Evolutionary conservation across 1,140 invertebrate genomes (phyloP).

Genomic region (Bombus ignitus): DNA sequence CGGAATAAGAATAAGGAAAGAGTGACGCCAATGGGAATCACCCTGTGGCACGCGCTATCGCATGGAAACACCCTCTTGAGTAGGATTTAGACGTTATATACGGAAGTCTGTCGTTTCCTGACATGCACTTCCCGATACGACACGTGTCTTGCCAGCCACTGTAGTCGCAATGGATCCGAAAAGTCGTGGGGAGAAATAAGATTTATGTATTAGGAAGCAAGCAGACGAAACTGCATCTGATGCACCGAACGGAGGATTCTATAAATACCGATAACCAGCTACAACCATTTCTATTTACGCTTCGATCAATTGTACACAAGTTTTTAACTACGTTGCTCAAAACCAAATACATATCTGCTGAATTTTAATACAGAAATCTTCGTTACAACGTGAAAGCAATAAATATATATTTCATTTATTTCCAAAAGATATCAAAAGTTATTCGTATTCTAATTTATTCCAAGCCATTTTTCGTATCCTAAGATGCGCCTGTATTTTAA

Average conservation of each 20-base stretch:
- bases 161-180: slow-evolving; percentile 53
- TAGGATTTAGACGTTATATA: slow-evolving; percentile 64
- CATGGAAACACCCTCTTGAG: slow-evolving; percentile 56
- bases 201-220: slow-evolving; percentile 12
- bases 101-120: slow-evolving; percentile 48
- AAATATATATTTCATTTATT: too few relatives aligned
- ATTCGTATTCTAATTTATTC: too few relatives aligned
- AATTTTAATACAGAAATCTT: not conserved
- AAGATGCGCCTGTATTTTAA: too few relatives aligned
- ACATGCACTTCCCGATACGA: slow-evolving; percentile 63
- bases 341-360: not conserved
- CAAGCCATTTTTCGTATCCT: too few relatives aligned
- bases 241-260: not conserved
- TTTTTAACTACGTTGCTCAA: not conserved
- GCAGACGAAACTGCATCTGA: slow-evolving; percentile 34
- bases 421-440: too few relatives aligned
- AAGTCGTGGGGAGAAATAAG: slow-evolving; percentile 8
- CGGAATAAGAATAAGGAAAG: too few relatives aligned
- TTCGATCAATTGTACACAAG: not conserved
- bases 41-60: slow-evolving; percentile 68
- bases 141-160: slow-evolving; percentile 69
- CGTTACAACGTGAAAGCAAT: too few relatives aligned
- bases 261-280: slow-evolving; percentile 19
- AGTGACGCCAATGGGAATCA: slow-evolving; percentile 55
- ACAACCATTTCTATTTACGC: not conserved